Percentiles rank a stretch among this genome's conserved stretches.
These are phyloP conservation scores for Varanus salvator DNA, from an alignment of 2,113 vertebrate species.

Conservation along the genomic window DNA sequence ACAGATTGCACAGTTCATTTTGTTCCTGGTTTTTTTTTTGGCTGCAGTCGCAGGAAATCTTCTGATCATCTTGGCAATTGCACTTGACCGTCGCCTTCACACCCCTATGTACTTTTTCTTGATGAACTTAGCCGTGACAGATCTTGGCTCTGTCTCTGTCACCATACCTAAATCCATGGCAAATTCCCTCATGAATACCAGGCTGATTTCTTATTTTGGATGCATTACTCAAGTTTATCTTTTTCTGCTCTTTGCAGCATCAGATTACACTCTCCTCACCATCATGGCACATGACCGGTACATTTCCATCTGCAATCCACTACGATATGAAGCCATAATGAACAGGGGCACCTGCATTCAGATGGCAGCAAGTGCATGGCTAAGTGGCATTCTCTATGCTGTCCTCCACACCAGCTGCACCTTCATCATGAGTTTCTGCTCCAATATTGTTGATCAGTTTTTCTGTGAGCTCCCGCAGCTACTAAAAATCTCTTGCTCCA, in stretches of 20 bases:
- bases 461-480: slow-evolving; percentile 43
- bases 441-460: slow-evolving; percentile 40
- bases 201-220: slow-evolving; percentile 8
- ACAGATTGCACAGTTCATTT: background rate
- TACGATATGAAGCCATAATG: background rate
- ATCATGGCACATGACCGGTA: slow-evolving; percentile 23
- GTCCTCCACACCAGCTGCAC: background rate
- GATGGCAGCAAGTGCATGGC: slow-evolving; percentile 2
- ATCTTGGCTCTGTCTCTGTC: slow-evolving; percentile 14
- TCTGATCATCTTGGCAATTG: slow-evolving; percentile 10
- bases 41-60: background rate
- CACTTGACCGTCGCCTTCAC: background rate
- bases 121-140: slow-evolving; percentile 11
- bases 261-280: slow-evolving; percentile 12
- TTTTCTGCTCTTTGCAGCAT: background rate
- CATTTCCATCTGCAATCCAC: slow-evolving; percentile 6
- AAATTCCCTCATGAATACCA: slow-evolving; percentile 9
- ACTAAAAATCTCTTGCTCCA: slow-evolving; percentile 42
- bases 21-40: slow-evolving; percentile 1
- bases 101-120: slow-evolving; percentile 19
- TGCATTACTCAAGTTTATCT: slow-evolving; percentile 1
- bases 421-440: slow-evolving; percentile 7
- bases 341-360: background rate
- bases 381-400: slow-evolving; percentile 8
- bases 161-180: slow-evolving; percentile 16